These are phyloP conservation scores for Abramis brama DNA, from an alignment of 2,113 vertebrate genomes.

Conservation along the genomic window DNA sequence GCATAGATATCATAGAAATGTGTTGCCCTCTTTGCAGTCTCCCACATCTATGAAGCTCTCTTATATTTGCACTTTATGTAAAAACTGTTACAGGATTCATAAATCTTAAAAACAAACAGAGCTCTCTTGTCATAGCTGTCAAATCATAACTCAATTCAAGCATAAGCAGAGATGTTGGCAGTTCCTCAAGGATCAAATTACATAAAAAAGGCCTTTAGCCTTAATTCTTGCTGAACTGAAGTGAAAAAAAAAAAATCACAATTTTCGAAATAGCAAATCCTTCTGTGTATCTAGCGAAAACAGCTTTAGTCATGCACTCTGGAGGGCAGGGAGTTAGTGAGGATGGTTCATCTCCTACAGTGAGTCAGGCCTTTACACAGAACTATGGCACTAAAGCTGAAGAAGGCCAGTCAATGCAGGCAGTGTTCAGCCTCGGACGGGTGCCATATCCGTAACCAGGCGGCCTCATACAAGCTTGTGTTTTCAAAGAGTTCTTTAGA, in stretches of 20 bases:
- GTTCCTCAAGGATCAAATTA: conserved; percentile 4
- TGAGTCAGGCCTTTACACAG: conserved; percentile 30
- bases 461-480: neutral
- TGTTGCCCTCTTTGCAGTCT: neutral
- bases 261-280: neutral
- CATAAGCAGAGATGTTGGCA: conserved; percentile 4
- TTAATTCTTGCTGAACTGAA: conserved; percentile 9
- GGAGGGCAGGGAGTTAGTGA: conserved; percentile 7
- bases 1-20: neutral
- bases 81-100: conserved; percentile 9
- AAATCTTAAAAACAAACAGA: conserved; percentile 31
- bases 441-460: conserved; percentile 34
- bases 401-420: conserved; percentile 42
- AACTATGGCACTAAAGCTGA: conserved; percentile 22
- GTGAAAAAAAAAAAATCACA: neutral
- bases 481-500: conserved; percentile 13
- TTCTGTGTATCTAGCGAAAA: conserved; percentile 4
- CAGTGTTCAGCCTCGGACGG: conserved; percentile 43
- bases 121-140: conserved; percentile 12
- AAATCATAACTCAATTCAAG: conserved; percentile 30
- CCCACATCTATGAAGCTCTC: neutral
- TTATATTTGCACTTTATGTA: neutral
- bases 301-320: conserved; percentile 26
- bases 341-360: conserved; percentile 19
- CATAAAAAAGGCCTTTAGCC: conserved; percentile 17